A percentile compares a stretch with the other conserved stretches of the same genome.
Conservation (phyloP, 2,797 vertebrate genomes). For the Gastrophryne carolinensis region DNA sequence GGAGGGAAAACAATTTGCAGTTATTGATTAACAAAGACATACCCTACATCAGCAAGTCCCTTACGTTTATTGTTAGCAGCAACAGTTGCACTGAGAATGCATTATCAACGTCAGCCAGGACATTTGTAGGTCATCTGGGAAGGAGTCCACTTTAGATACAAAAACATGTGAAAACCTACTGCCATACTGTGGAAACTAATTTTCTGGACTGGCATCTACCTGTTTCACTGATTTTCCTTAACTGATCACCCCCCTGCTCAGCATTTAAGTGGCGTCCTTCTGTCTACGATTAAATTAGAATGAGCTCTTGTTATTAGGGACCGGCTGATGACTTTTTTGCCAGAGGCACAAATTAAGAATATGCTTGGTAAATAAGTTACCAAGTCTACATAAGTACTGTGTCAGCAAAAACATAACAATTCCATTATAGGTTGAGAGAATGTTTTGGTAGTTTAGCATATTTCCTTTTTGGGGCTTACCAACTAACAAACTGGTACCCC, state of each 20-base stretch:
- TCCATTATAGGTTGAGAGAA: not conserved
- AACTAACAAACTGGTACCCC: too few relatives aligned
- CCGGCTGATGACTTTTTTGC: constrained; percentile 22
- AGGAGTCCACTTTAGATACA: not conserved
- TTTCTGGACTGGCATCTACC: not conserved
- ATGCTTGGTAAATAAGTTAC: constrained; percentile 45
- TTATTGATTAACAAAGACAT: too few relatives aligned
- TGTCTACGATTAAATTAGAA: constrained; percentile 43
- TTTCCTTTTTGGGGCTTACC: too few relatives aligned
- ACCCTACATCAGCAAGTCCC: too few relatives aligned
- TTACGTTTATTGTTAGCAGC: too few relatives aligned
- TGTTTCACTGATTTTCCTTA: not conserved
- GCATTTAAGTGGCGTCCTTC: constrained; percentile 36
- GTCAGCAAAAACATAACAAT: not conserved
- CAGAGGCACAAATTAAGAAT: constrained; percentile 39
- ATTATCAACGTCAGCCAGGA: too few relatives aligned
- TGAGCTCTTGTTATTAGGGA: constrained; percentile 14
- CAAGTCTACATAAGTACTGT: not conserved
- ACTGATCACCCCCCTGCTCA: not conserved
- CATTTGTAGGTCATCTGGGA: too few relatives aligned
- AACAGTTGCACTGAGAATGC: too few relatives aligned
- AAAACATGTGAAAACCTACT: too few relatives aligned
- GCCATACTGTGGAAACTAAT: not conserved
- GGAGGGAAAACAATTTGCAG: too few relatives aligned
- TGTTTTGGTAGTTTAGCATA: too few relatives aligned